Conservation (phyloP, 2,888 invertebrate species). For the Metacarcinus magister region DNA sequence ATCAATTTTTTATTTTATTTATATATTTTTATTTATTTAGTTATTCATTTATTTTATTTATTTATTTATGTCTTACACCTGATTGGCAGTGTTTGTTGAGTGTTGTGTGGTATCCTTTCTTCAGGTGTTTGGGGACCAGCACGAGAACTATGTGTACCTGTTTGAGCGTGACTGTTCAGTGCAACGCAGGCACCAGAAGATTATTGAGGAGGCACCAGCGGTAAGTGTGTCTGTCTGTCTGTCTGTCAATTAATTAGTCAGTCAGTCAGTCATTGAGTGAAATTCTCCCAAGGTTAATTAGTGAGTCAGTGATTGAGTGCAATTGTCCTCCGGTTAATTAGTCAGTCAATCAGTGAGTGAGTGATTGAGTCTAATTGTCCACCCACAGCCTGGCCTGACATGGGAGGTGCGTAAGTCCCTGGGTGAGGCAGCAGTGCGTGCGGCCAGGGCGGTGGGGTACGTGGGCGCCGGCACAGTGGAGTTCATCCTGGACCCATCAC, state of each 20-base stretch:
- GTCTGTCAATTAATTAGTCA: not conserved
- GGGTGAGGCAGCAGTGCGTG: conserved; percentile 96
- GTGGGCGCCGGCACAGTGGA: conserved; percentile 99
- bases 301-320: too few relatives aligned
- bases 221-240: conserved; percentile 86
- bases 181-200: conserved; percentile 99
- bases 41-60: not conserved
- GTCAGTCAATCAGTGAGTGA: not conserved
- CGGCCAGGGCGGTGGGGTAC: conserved; percentile 97
- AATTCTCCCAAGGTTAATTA: too few relatives aligned
- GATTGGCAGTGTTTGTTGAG: not conserved
- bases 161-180: conserved; percentile 99
- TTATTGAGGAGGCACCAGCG: conserved; percentile 99
- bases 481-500: conserved; percentile 95
- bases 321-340: not conserved
- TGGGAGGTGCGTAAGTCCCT: conserved; percentile 90
- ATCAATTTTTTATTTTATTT: too few relatives aligned
- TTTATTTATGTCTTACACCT: not conserved
- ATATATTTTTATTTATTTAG: not conserved
- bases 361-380: not conserved
- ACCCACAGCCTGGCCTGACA: conserved; percentile 91
- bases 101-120: not conserved
- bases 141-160: conserved; percentile 96
- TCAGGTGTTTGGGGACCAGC: conserved; percentile 93
- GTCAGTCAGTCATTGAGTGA: too few relatives aligned